These are phyloP conservation scores for Augochlora pura DNA, from an alignment of 1,140 invertebrate species.

Conservation along the genomic window DNA sequence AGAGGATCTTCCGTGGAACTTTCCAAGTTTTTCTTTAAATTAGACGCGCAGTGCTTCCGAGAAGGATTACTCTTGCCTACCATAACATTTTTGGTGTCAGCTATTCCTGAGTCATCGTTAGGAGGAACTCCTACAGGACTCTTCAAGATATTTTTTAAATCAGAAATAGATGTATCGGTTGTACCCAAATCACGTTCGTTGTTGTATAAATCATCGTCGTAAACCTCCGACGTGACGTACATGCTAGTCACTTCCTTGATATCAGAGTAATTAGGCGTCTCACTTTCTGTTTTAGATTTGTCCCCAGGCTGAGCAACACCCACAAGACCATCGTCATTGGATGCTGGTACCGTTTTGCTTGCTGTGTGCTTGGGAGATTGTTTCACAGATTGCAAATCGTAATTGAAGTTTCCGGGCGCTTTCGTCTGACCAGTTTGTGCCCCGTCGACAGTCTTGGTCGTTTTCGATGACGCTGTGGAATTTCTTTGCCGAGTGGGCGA, in stretches of 20 bases:
- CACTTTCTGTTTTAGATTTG: background rate
- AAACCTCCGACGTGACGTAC: conserved; percentile 34
- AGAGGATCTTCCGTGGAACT: no score
- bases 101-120: no score
- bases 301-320: background rate
- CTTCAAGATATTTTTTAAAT: background rate
- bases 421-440: background rate
- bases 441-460: background rate
- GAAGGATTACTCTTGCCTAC: background rate
- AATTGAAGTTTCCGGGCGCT: background rate
- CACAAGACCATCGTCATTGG: background rate
- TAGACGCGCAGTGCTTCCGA: no score
- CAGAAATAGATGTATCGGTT: no score
- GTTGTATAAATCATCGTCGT: background rate
- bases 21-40: no score
- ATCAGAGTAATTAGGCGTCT: conserved; percentile 21
- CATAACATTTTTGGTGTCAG: background rate
- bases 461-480: background rate
- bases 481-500: background rate
- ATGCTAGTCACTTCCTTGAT: conserved; percentile 24
- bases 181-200: no score
- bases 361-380: background rate
- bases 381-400: background rate
- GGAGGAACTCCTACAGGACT: background rate
- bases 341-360: background rate